These are phyloP conservation scores for Sylvia atricapilla DNA, from an alignment of 2,113 vertebrate genomes.

Conservation along the genomic window DNA sequence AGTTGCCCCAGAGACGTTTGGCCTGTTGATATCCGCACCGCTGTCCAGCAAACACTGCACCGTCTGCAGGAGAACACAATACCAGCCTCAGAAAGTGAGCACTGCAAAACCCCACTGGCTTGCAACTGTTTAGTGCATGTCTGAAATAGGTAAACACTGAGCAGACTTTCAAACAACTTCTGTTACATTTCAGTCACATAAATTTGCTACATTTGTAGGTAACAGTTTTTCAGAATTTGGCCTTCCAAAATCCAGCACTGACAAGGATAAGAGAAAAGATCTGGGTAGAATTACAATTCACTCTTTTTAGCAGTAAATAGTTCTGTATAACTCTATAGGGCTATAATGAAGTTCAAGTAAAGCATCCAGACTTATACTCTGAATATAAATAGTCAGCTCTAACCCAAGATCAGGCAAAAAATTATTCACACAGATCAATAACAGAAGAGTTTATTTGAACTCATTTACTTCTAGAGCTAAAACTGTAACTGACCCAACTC, in stretches of 20 bases:
- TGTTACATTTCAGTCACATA: background rate
- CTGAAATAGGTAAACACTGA: background rate
- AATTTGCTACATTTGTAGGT: background rate
- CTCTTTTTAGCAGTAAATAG: background rate
- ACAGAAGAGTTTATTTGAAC: background rate
- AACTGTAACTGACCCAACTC: background rate
- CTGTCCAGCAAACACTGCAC: conserved; percentile 96
- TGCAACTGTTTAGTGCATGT: background rate
- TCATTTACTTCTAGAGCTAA: background rate
- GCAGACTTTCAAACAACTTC: background rate
- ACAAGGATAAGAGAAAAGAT: background rate
- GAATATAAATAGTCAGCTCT: background rate
- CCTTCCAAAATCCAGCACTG: background rate
- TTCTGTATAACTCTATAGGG: background rate
- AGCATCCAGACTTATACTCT: background rate
- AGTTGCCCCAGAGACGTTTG: conserved; percentile 95
- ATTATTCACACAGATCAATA: background rate
- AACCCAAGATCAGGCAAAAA: background rate
- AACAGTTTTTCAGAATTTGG: background rate
- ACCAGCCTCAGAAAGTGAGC: background rate
- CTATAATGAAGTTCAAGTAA: background rate
- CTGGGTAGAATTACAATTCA: background rate
- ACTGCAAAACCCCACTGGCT: background rate
- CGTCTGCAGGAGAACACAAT: conserved; percentile 75
- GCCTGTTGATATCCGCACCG: conserved; percentile 96